Evolutionary conservation across 2,888 invertebrate species (phyloP).

Genomic region (Tryphoninae sp.): DNA sequence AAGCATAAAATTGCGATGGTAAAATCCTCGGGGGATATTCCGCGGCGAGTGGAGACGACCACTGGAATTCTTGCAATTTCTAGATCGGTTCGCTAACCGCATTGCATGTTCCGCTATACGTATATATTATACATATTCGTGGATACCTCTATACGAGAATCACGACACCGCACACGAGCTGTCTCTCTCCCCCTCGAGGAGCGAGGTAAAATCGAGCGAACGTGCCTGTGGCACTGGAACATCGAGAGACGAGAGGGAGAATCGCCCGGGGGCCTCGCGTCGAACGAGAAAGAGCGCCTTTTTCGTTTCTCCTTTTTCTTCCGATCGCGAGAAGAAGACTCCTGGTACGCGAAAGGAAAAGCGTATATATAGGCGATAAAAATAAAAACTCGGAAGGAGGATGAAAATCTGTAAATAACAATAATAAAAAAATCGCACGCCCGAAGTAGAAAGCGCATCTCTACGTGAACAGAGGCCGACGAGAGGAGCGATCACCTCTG

Average conservation of each 20-base stretch:
- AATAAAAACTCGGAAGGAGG: conserved; percentile 9
- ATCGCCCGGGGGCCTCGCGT: neutral
- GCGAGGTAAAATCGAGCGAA: conserved; percentile 43
- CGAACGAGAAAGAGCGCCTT: conserved; percentile 15
- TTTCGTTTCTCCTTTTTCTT: neutral
- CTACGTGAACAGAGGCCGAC: conserved; percentile 3
- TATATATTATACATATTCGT: neutral
- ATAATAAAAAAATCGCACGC: neutral
- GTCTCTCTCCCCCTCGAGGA: neutral
- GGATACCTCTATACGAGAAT: conserved; percentile 3
- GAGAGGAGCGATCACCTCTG: neutral
- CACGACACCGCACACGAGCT: conserved; percentile 20
- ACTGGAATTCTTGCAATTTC: conserved; percentile 63
- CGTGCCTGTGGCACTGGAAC: conserved; percentile 51
- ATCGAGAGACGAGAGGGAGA: conserved; percentile 35
- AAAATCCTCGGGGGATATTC: conserved; percentile 55
- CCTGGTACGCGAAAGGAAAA: conserved; percentile 21
- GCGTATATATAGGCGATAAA: conserved; percentile 6
- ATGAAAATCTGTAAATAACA: no score
- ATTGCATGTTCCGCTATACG: neutral
- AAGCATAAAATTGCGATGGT: conserved; percentile 52
- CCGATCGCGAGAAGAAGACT: conserved; percentile 2
- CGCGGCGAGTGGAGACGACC: conserved; percentile 49
- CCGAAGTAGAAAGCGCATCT: conserved; percentile 32
- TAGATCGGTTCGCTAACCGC: conserved; percentile 44